Percentiles rank a stretch among this genome's conserved stretches.
These are phyloP conservation scores for Gopherus flavomarginatus DNA, from an alignment of 2,113 vertebrate genomes.

Conservation along the genomic window DNA sequence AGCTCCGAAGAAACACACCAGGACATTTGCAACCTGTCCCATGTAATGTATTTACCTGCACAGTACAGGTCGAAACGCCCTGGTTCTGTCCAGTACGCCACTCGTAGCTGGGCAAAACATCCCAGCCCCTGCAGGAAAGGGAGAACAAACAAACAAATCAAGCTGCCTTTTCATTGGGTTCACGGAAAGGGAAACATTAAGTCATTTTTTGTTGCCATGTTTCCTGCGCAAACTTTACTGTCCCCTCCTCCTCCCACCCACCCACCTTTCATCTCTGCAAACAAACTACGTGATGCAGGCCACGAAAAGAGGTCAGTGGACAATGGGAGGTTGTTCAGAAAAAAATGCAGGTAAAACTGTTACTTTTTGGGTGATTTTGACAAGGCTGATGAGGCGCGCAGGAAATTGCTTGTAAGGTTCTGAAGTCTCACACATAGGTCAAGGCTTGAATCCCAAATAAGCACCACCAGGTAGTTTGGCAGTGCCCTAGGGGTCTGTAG, in stretches of 20 bases:
- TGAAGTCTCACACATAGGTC: accelerated
- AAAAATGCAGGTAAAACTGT: accelerated
- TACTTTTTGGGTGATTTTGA: background rate
- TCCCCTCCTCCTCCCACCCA: accelerated
- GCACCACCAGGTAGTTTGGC: background rate
- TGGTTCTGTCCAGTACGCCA: background rate
- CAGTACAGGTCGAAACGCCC: slow-evolving; percentile 51
- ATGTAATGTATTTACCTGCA: background rate
- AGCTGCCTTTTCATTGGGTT: background rate
- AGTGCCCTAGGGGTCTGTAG: background rate
- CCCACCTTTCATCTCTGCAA: background rate
- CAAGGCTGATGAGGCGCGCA: background rate
- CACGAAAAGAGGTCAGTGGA: background rate
- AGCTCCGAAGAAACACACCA: background rate
- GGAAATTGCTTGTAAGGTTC: background rate
- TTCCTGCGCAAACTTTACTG: background rate
- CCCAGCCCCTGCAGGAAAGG: background rate
- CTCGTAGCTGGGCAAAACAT: background rate
- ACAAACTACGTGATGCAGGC: accelerated
- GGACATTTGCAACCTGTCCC: background rate
- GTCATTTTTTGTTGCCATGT: background rate
- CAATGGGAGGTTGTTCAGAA: background rate
- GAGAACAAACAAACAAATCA: background rate
- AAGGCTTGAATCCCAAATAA: accelerated
- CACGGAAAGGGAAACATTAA: background rate